These are phyloP conservation scores for Bufotes viridis DNA, from an alignment of 2,797 vertebrate genomes.

Conservation along the genomic window DNA sequence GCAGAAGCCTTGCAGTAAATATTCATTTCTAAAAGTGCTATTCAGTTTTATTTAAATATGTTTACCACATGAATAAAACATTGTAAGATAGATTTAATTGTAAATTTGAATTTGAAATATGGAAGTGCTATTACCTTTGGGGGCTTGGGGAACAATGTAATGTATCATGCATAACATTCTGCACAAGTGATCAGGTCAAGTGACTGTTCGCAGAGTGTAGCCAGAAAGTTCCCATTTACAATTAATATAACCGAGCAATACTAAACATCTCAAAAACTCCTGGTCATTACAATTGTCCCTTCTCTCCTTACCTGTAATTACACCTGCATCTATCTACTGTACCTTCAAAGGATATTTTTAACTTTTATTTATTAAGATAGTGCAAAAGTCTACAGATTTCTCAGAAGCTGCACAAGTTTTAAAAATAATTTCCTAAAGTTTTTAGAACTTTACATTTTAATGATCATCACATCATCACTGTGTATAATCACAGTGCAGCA, in stretches of 20 bases:
- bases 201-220: not conserved
- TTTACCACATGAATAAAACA: conserved; percentile 13
- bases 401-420: too few species aligned
- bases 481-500: too few species aligned
- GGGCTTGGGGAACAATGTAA: not conserved
- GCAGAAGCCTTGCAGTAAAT: not conserved
- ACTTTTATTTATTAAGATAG: too few species aligned
- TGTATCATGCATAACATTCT: not conserved
- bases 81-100: not conserved
- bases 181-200: not conserved
- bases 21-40: not conserved
- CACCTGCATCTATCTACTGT: too few species aligned
- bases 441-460: too few species aligned
- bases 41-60: not conserved
- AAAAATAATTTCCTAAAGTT: too few species aligned
- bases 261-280: not conserved
- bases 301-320: not conserved
- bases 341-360: too few species aligned
- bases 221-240: not conserved
- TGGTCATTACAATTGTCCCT: not conserved
- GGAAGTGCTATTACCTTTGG: not conserved
- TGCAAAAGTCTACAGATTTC: too few species aligned
- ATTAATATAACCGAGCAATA: not conserved
- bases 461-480: too few species aligned
- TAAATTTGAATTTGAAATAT: not conserved